Evolutionary conservation across 2,113 vertebrate species (phyloP).

Genomic region (Capricornis sumatraensis): DNA sequence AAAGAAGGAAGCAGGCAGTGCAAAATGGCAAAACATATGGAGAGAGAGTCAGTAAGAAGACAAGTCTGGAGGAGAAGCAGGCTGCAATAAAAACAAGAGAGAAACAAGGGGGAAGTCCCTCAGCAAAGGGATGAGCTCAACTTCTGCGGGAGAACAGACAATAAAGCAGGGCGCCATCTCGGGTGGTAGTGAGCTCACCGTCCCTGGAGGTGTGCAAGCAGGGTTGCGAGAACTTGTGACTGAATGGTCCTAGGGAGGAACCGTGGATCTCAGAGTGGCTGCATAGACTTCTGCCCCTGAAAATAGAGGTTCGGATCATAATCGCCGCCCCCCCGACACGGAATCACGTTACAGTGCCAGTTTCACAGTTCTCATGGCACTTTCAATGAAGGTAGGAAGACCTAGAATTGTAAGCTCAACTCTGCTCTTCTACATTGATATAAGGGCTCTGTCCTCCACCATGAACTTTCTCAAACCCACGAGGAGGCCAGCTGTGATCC

Average conservation of each 20-base stretch:
- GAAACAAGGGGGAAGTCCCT: not conserved
- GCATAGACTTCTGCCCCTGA: not conserved
- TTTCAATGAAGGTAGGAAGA: not conserved
- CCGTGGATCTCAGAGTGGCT: not conserved
- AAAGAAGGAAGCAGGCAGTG: not conserved
- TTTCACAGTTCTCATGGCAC: too few relatives aligned
- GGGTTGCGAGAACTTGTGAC: not conserved
- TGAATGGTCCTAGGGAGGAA: not conserved
- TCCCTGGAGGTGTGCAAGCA: not conserved
- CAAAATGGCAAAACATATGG: not conserved
- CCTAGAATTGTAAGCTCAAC: not conserved
- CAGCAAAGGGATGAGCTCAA: not conserved
- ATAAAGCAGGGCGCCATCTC: not conserved
- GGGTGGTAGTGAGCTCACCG: not conserved
- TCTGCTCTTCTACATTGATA: not conserved
- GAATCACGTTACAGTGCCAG: rapidly evolving
- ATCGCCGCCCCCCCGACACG: rapidly evolving
- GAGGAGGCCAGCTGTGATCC: not conserved
- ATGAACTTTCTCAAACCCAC: not conserved
- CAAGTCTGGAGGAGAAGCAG: not conserved
- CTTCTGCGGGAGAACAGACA: not conserved
- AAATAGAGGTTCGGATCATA: not conserved
- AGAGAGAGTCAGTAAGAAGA: not conserved
- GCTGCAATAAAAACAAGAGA: not conserved
- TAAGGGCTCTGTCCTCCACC: not conserved